Percentiles rank a stretch among this genome's conserved stretches.
Evolutionary conservation across 1,140 invertebrate genomes (phyloP).

Genomic region (Microplitis demolitor): DNA sequence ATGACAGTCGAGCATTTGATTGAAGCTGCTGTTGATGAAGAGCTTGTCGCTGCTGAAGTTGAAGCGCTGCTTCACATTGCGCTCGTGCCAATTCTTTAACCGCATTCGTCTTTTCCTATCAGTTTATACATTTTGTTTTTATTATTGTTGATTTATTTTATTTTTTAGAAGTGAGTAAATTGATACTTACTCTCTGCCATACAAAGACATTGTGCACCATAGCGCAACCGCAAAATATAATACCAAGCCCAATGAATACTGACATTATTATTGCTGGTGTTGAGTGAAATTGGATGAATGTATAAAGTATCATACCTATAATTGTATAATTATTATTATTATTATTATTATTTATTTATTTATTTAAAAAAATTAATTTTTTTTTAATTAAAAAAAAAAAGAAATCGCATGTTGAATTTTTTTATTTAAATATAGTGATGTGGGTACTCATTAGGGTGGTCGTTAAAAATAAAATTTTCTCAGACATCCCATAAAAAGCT

Average conservation of each 20-base stretch:
- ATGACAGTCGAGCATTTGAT: conserved; percentile 8
- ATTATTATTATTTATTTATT: neutral
- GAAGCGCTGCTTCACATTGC: conserved; percentile 55
- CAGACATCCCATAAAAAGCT: too few species aligned
- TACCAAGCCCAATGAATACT: conserved; percentile 84
- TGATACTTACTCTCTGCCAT: conserved; percentile 81
- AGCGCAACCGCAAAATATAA: conserved; percentile 88
- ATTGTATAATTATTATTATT: conserved; percentile 5
- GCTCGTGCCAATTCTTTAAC: conserved; percentile 61
- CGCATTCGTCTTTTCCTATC: conserved; percentile 65
- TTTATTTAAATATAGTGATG: too few species aligned
- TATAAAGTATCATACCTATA: conserved; percentile 88
- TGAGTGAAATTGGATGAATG: conserved; percentile 89
- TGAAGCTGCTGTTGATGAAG: conserved; percentile 47
- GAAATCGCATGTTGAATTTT: too few species aligned
- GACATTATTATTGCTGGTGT: conserved; percentile 89
- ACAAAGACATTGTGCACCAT: conserved; percentile 94
- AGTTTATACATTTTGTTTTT: conserved; percentile 9
- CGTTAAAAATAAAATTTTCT: too few species aligned
- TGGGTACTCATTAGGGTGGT: too few species aligned
- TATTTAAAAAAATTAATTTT: neutral
- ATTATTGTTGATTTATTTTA: neutral
- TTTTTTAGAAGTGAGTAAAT: neutral
- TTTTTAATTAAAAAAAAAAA: conserved; percentile 3
- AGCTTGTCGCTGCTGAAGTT: conserved; percentile 49